A percentile compares a stretch with the other conserved stretches of the same genome.
phyloP scores from a whole-genome alignment of 1,140 invertebrate species.

The Zaprionus capensis region DNA sequence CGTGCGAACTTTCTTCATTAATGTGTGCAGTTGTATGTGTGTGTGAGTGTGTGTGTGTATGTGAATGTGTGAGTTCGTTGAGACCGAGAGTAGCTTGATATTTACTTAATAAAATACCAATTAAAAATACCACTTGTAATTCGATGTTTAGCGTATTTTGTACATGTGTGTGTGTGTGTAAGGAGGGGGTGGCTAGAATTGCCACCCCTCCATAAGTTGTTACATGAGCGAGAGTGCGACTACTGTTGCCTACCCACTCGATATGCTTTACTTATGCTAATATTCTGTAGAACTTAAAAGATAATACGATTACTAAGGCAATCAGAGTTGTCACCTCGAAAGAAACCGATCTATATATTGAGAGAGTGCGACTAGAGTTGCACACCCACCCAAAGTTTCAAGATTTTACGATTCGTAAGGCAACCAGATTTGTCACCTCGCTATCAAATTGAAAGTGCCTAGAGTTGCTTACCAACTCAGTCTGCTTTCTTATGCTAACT shows the following conservation, averaged over 20 bases:
- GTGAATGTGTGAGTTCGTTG: conserved; percentile 7
- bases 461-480: not conserved
- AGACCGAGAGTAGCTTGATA: conserved; percentile 20
- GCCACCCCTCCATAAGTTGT: not conserved
- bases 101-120: conserved; percentile 17
- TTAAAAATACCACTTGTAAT: not conserved
- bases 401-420: too few species aligned
- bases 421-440: not conserved
- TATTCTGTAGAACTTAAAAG: not conserved
- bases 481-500: not conserved
- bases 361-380: not conserved
- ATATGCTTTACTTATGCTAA: not conserved
- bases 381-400: too few species aligned
- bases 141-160: not conserved
- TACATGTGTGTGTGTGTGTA: conserved; percentile 4
- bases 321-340: conserved; percentile 6
- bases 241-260: not conserved
- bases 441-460: not conserved
- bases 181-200: not conserved
- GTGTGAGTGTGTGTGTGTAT: not conserved
- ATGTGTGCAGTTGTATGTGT: not conserved
- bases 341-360: too few species aligned
- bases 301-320: not conserved
- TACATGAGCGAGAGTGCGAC: not conserved
- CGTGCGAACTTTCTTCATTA: conserved; percentile 12